Evolutionary conservation across 2,888 invertebrate genomes (phyloP).

Genomic region (Zootermopsis nevadensis): DNA sequence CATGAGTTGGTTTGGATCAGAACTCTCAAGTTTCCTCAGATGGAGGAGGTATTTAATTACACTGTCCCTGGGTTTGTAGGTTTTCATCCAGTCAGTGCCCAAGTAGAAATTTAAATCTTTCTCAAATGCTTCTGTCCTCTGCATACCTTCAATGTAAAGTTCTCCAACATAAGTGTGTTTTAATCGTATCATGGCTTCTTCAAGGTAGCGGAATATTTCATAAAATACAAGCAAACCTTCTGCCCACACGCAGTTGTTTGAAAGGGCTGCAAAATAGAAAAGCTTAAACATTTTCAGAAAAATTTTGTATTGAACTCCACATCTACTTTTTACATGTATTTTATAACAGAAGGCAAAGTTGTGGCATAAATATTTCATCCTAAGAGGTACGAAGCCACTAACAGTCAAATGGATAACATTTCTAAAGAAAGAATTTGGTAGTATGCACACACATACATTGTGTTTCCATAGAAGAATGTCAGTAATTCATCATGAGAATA

Average conservation of each 20-base stretch:
- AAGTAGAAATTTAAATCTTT: conserved; percentile 76
- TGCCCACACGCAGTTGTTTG: conserved; percentile 80
- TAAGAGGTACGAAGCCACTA: no score
- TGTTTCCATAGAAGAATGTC: no score
- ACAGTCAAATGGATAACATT: no score
- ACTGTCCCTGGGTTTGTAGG: conserved; percentile 66
- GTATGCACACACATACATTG: no score
- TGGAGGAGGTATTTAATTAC: conserved; percentile 77
- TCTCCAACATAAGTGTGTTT: conserved; percentile 63
- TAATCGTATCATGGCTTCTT: conserved; percentile 70
- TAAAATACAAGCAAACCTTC: conserved; percentile 83
- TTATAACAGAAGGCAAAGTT: not conserved
- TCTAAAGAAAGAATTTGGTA: no score
- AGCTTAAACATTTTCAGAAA: not conserved
- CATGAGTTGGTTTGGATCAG: conserved; percentile 72
- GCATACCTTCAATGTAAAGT: conserved; percentile 65
- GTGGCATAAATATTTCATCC: no score
- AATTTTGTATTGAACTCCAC: not conserved
- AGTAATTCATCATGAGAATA: no score
- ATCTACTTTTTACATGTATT: not conserved
- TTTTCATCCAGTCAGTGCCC: conserved; percentile 69
- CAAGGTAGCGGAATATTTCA: conserved; percentile 79
- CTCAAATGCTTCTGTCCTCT: conserved; percentile 78
- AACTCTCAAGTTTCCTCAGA: conserved; percentile 71
- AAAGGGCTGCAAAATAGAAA: conserved; percentile 68